phyloP scores from a whole-genome alignment of 1,140 invertebrate genomes.

The Heliconius congener region DNA sequence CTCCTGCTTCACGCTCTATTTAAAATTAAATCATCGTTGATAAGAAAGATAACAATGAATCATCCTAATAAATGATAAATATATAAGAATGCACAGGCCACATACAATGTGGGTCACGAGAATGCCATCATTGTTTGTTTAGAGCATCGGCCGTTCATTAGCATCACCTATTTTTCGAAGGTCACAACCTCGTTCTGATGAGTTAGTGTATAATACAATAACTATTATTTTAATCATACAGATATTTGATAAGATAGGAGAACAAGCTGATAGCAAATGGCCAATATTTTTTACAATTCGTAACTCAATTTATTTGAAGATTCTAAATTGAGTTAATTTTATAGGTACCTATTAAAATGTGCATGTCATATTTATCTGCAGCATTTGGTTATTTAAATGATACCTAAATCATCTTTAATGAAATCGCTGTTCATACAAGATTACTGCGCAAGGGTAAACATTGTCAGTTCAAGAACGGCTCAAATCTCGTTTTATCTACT shows the following conservation, averaged over 20 bases:
- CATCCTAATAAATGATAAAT: constrained; percentile 56
- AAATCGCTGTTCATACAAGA: background rate
- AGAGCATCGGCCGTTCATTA: constrained; percentile 50
- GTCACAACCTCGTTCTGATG: constrained; percentile 42
- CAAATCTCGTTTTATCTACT: constrained; percentile 64
- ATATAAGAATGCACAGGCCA: constrained; percentile 33
- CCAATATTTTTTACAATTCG: background rate
- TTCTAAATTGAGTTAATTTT: too few species aligned
- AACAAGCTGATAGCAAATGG: background rate
- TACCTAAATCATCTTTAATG: background rate
- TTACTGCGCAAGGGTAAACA: constrained; percentile 27
- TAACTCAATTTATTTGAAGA: too few species aligned
- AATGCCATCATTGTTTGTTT: constrained; percentile 47
- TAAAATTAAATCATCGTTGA: constrained; percentile 44
- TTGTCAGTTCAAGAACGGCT: constrained; percentile 61
- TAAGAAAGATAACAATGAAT: constrained; percentile 51
- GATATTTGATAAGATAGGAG: background rate
- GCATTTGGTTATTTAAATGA: background rate
- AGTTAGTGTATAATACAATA: constrained; percentile 23
- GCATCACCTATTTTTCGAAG: constrained; percentile 53
- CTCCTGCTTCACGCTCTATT: too few species aligned
- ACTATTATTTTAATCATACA: background rate
- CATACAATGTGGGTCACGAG: constrained; percentile 51
- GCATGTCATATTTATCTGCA: background rate
- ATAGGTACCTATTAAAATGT: background rate